Evolutionary conservation across 2,797 vertebrate genomes (phyloP).

Genomic region (Setipinna tenuifilis): DNA sequence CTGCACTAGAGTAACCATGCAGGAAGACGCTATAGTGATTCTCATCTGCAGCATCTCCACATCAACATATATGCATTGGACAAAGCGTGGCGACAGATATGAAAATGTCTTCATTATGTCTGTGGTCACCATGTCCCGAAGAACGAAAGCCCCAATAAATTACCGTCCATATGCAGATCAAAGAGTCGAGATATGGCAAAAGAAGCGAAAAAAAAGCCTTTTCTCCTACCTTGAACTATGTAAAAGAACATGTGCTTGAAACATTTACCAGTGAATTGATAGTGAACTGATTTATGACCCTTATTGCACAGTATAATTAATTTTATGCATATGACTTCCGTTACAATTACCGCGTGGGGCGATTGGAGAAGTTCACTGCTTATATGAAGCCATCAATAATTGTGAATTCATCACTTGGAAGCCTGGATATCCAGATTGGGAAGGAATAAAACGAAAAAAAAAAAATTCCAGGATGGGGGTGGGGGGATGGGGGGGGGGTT

Average conservation of each 20-base stretch:
- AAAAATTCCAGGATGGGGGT: constrained; percentile 47
- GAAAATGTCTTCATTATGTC: constrained; percentile 21
- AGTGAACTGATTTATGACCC: constrained; percentile 91
- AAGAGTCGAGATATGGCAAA: constrained; percentile 4
- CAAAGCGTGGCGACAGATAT: neutral
- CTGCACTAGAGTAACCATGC: neutral
- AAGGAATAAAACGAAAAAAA: constrained; percentile 33
- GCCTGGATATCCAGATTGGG: constrained; percentile 62
- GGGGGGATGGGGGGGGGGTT: neutral
- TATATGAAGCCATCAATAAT: constrained; percentile 86
- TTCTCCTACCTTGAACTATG: constrained; percentile 74
- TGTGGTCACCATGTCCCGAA: neutral
- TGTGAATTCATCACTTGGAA: constrained; percentile 71
- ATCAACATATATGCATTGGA: neutral
- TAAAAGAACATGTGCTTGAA: constrained; percentile 74
- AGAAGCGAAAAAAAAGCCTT: constrained; percentile 43
- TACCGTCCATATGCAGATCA: constrained; percentile 17
- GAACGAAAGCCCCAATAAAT: constrained; percentile 7
- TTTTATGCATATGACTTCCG: constrained; percentile 96
- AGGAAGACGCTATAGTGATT: neutral
- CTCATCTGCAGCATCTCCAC: neutral
- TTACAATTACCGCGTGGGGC: constrained; percentile 85
- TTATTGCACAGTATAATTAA: constrained; percentile 88
- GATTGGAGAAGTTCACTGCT: constrained; percentile 88
- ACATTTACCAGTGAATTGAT: constrained; percentile 81